Evolutionary conservation across 2,113 vertebrate species (phyloP), one percentile per base, ranked within the genome.

Genomic region (Rhinoderma darwinii): DNA sequence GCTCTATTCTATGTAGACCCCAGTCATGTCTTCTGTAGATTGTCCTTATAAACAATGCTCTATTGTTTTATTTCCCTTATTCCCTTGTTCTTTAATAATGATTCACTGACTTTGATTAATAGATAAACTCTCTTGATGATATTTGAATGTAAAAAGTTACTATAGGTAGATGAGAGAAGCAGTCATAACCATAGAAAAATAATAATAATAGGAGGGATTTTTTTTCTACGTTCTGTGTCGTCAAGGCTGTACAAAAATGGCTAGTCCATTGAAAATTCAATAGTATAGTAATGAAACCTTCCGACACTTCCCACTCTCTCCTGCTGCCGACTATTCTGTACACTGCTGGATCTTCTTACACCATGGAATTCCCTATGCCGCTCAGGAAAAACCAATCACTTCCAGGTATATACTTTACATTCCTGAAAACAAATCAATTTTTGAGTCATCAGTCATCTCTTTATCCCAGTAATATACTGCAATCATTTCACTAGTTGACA

Each of bases 381-480:
- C 30, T 73, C 7, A 25, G 27, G 12, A 39, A 72, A 72, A 47
- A 44, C 3, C 41, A 27, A 47, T 44, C 4, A 43, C 41, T 75
- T 75, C 39, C 73, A 75, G 41, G n/a, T 43, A 27, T 75, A 43
- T 75, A 75, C 22, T 30, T 75, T 75, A 75, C 73, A 47, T 47
- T 75, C 41, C 41, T 43, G 73, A 75, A 75, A 75, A 75, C 73
- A 75, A 47, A 75, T 75, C 73, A 75, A 17, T 44, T 75, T 44
- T 75, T 7, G 41, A 75, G 41, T 15, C 73, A 75, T 80, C 50
- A 56, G 77, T 59, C 32, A 56, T 80, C 51, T 59, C 51, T 80
- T 59, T 78, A 56, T 80, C 77, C 77, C 77, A 39, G 50, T 54
- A 80, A 25, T 75, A 47, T 75, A 75, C 25, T 75, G 73, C 73